A percentile compares a stretch with the other conserved stretches of the same genome.
phyloP scores from a whole-genome alignment of 1,140 invertebrate genomes.

The Drosophila cardini region DNA sequence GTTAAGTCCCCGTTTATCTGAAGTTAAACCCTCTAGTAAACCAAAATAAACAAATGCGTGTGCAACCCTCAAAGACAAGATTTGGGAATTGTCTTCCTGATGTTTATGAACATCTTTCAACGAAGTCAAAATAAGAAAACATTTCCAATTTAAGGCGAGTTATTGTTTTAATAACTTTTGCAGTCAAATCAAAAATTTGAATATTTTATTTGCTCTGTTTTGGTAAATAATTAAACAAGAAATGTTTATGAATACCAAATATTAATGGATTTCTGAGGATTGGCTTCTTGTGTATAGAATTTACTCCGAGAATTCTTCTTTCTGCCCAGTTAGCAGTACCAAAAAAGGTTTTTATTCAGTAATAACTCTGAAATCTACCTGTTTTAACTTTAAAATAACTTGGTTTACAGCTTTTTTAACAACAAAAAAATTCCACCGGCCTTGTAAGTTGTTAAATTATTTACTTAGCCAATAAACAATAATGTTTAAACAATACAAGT shows the following conservation, averaged over 20 bases:
- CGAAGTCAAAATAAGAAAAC: not conserved
- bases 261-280: not conserved
- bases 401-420: not conserved
- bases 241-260: not conserved
- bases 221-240: conserved; percentile 25
- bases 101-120: conserved; percentile 56
- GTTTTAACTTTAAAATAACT: not conserved
- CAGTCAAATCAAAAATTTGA: conserved; percentile 6
- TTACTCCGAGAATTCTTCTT: no score
- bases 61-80: conserved; percentile 53
- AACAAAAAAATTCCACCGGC: not conserved
- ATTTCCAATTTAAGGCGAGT: conserved; percentile 19
- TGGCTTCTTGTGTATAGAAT: not conserved
- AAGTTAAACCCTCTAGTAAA: conserved; percentile 63
- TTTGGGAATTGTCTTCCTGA: conserved; percentile 34
- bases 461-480: not conserved
- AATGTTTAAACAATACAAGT: not conserved
- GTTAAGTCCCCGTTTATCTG: conserved; percentile 71
- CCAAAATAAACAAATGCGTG: conserved; percentile 68
- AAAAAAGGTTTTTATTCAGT: not conserved
- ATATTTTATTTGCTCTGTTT: conserved; percentile 12
- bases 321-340: no score
- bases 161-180: conserved; percentile 36
- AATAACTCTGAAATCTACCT: not conserved
- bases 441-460: not conserved